Base-by-base conservation (phyloP, 2,797 vertebrate genomes). In the Ispidina picta region DNA sequence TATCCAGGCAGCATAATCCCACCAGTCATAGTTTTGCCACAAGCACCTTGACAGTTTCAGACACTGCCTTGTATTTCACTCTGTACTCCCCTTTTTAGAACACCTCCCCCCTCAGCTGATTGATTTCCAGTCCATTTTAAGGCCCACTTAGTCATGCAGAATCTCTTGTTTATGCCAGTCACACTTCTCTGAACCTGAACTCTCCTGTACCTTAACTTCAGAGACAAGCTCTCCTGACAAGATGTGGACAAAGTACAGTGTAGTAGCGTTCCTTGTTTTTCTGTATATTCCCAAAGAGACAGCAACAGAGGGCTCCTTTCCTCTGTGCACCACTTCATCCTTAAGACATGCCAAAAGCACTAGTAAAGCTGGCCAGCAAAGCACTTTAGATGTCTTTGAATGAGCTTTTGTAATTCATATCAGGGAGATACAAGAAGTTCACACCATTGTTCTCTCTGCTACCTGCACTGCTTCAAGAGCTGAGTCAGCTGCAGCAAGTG, bases 121-220 rank as follows among this genome's bases (percentile, higher is more conserved):
- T 56, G 21, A 6, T 87, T 79, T 29, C 59, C 70, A 78, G 44
- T 33, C 13, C 31, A 63, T 55, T 77, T 12, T 25, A 13, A 71
- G 17, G 48, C 12, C 25, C 20, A 37, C 15, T 58, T 75, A 79
- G 75, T 58, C 20, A 51, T 26, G 58, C 1, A 4, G 43, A 76
- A 65, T 62, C 68, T 62, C 82, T 15, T 2, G 2, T 0, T 0
- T n/a, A 37, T 2, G 20, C 10, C 21, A 81, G 41, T 64, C 41
- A 33, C 31, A 2, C 4, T 59, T 55, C 54, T 66, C 49, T 60
- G 63, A 68, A 54, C 9, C 28, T 49, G 39, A 83, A 39, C 16
- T 35, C 39, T 51, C 22, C 52, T 14, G n/a, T 29, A 65, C 15
- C 28, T 19, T 66, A 76, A 76, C 19, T 10, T 52, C 9, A 6